Evolutionary conservation across 2,113 vertebrate species (phyloP), one percentile per base, ranked within the genome.

Genomic region (Dendropsophus ebraccatus): DNA sequence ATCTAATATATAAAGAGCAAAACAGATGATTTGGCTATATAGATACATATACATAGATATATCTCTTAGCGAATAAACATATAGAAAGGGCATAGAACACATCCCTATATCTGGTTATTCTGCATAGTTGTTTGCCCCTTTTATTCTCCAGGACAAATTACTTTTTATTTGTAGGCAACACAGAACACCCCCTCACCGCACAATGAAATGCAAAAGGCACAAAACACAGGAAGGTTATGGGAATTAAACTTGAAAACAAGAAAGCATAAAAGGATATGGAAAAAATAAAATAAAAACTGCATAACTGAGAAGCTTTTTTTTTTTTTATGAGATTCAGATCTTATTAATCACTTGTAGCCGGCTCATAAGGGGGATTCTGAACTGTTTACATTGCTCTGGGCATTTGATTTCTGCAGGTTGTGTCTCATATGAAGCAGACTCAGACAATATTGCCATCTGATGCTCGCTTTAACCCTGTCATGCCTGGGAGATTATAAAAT

Each of bases 371-470:
- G 75, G 74, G 84, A 86, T 80, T 80, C n/a, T 72, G 84, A 32
- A 72, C 84, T 80, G 76, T 80, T 80, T 86, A 86, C 84, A 73
- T 80, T 86, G 84, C 84, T 86, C 56, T 67, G 75, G 84, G 84
- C 84, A 81, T 86, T 78, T 80, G 84, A 86, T 79, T 86, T 86
- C 76, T 86, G 62, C 65, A 86, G 76, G 84, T 86, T 77, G 70
- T 86, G 62, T 86, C 60, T 79, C 84, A 86, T 79, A 86, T 80
- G 37, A 86, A 86, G 84, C 50, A 72, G 76, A 73, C 58, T 23
- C 73, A 78, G 54, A 85, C 76, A 81, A 72, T 86, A 86, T 86
- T 86, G 72, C 84, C 84, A 86, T 86, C 76, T 81, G 76, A 86
- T 80, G 84, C 84, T 80, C 47, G 17, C 7, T 81, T 86, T 85